Evolutionary conservation across 2,888 invertebrate genomes (phyloP).

Genomic region (Drosophila helvetica): DNA sequence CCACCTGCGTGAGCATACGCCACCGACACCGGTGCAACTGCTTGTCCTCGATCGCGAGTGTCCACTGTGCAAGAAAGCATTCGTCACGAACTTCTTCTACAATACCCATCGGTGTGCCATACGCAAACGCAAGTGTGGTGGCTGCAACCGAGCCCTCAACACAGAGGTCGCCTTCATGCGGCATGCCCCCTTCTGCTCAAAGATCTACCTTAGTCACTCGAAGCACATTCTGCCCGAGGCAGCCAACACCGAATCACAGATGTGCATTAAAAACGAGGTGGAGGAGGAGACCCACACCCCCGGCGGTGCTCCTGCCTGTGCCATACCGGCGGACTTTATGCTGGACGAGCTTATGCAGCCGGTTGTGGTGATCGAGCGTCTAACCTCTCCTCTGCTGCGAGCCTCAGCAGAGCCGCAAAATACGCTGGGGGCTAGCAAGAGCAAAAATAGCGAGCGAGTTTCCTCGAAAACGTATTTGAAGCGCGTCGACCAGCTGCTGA

Average conservation of each 20-base stretch:
- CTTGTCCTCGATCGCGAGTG: slow-evolving; percentile 81
- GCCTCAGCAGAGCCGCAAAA: slow-evolving; percentile 44
- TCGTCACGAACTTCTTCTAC: slow-evolving; percentile 82
- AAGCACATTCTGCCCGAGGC: slow-evolving; percentile 74
- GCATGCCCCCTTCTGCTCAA: slow-evolving; percentile 79
- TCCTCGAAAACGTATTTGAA: slow-evolving; percentile 81
- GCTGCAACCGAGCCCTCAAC: slow-evolving; percentile 75
- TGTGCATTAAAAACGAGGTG: slow-evolving; percentile 78
- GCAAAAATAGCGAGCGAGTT: slow-evolving; percentile 68
- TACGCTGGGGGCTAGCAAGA: slow-evolving; percentile 32
- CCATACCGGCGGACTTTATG: slow-evolving; percentile 30
- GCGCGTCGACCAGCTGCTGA: slow-evolving; percentile 81
- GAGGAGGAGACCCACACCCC: slow-evolving; percentile 53
- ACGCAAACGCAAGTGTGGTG: slow-evolving; percentile 78
- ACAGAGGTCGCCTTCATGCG: slow-evolving; percentile 75
- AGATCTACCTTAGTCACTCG: slow-evolving; percentile 75
- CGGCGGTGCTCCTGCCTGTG: slow-evolving; percentile 4
- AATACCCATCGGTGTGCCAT: slow-evolving; percentile 83
- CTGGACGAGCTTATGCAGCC: slow-evolving; percentile 68
- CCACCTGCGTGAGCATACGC: slow-evolving; percentile 78
- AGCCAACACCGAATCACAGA: slow-evolving; percentile 63
- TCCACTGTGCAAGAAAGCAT: slow-evolving; percentile 79
- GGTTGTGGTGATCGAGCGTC: slow-evolving; percentile 76
- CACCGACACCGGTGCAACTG: slow-evolving; percentile 57
- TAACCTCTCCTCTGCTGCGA: slow-evolving; percentile 71